These are phyloP conservation scores for Selene dorsalis DNA, from an alignment of 2,797 vertebrate genomes.

Conservation along the genomic window DNA sequence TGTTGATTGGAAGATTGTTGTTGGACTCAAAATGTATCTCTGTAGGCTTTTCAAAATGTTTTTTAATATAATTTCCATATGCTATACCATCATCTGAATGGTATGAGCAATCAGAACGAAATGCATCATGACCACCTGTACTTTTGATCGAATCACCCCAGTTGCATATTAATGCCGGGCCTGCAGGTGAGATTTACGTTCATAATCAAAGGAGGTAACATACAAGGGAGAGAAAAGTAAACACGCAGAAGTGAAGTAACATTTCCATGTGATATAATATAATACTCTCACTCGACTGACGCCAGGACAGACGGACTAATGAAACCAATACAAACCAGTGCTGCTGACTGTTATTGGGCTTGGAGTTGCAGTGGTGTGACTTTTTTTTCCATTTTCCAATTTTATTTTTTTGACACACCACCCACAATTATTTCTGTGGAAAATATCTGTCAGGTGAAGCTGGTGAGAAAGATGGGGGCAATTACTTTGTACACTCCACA, in stretches of 20 bases:
- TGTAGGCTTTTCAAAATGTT: not conserved
- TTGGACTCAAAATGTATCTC: not conserved
- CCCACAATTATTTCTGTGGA: conserved; percentile 52
- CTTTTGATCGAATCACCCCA: no score
- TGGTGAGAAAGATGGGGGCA: conserved; percentile 40
- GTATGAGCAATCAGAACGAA: no score
- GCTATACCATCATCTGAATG: no score
- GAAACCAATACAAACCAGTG: conserved; percentile 26
- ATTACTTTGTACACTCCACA: conserved; percentile 56
- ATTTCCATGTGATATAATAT: not conserved
- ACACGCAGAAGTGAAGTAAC: not conserved
- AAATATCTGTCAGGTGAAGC: conserved; percentile 56
- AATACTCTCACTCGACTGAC: conserved; percentile 7
- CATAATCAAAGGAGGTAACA: not conserved
- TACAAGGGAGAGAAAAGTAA: not conserved
- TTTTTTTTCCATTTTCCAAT: conserved; percentile 53
- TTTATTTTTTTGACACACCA: conserved; percentile 27
- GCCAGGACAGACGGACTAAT: conserved; percentile 21
- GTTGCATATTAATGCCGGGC: no score
- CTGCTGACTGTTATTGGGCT: conserved; percentile 15
- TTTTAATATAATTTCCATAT: no score
- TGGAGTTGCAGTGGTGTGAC: conserved; percentile 31
- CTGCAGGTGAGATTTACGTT: not conserved
- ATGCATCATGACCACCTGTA: not conserved
- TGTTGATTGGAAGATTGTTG: not conserved